Percentiles rank a stretch among this genome's conserved stretches.
Conservation (phyloP, 2,888 invertebrate species). For the Hirudinaria manillensis region DNA sequence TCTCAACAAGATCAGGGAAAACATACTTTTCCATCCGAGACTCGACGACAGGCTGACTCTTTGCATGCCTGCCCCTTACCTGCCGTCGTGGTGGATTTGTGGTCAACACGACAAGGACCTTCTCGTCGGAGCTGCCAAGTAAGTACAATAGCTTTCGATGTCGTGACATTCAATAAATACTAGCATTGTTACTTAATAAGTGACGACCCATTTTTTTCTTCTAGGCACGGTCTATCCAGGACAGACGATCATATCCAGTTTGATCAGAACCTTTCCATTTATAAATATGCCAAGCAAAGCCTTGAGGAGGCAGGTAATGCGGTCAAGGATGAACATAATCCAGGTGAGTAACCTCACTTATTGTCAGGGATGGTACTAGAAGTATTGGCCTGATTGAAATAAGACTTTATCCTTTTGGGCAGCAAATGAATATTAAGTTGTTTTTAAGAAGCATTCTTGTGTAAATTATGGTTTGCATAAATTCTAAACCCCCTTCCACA, state of each 20-base stretch:
- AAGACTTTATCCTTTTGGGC: background rate
- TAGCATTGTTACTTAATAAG: background rate
- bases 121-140: slow-evolving; percentile 73
- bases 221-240: slow-evolving; percentile 82
- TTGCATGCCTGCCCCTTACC: slow-evolving; percentile 79
- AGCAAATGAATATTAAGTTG: too few species aligned
- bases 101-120: slow-evolving; percentile 90
- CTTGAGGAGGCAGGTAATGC: background rate
- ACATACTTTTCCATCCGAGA: slow-evolving; percentile 76
- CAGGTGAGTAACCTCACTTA: background rate
- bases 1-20: slow-evolving; percentile 82
- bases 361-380: background rate
- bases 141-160: slow-evolving; percentile 14
- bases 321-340: slow-evolving; percentile 12
- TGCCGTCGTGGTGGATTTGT: slow-evolving; percentile 94
- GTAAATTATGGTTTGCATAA: too few species aligned
- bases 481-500: too few species aligned
- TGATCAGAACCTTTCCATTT: slow-evolving; percentile 74
- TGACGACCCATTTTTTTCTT: background rate
- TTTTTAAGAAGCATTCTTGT: too few species aligned
- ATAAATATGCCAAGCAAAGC: slow-evolving; percentile 57
- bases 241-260: slow-evolving; percentile 87
- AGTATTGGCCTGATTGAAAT: background rate
- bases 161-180: background rate
- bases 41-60: slow-evolving; percentile 78